Base-by-base conservation (phyloP, 1,140 invertebrate genomes). In the Formica exsecta region DNA sequence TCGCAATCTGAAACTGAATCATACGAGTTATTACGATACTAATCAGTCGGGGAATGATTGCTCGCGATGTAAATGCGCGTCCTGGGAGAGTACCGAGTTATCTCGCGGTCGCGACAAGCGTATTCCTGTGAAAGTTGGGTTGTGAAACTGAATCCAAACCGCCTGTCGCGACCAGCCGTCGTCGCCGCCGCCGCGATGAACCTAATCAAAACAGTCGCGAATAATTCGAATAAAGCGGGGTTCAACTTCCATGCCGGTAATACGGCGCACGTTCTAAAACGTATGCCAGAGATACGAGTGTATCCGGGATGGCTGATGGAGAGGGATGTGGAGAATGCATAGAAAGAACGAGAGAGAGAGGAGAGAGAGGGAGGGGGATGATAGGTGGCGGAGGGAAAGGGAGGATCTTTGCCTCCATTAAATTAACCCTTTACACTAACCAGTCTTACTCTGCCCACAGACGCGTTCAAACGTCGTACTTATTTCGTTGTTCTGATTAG, bases 201-300 rank as follows among this genome's bases (percentile, higher is more conserved):
- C 87, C 88, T 88, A 91, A 91, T 88, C 86, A 76, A 87, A 89
- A 89, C 77, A 62, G 75, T 77, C 81, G 61, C 65, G 66, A 87
- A 44, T 80, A 81, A 59, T 48, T 68, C 36, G 54, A 80, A 86
- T 61, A 85, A 70, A 54, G 59, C 19, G 41, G 22, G 32, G 68
- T 13, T 75, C 73, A 88, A 88, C 83, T 89, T 89, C 48, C 48
- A 68, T 61, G 61, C 57, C n/a, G 62, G 62, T 48, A 66, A 70
- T 70, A 22, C 62, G 13, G 66, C 66, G 44, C 44, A 51, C 75
- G 38, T 11, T 48, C 83, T 41, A 48, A 70, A 77, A 25, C 71
- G 32, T 66, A 61, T 48, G 51, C 75, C 25, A 64, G 54, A 25
- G 71, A 71, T 54, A 64, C 62, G 70, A 85, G 57, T 29, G 41